Conservation (phyloP, 2,888 invertebrate species). For the Stenotaenia linearis region DNA sequence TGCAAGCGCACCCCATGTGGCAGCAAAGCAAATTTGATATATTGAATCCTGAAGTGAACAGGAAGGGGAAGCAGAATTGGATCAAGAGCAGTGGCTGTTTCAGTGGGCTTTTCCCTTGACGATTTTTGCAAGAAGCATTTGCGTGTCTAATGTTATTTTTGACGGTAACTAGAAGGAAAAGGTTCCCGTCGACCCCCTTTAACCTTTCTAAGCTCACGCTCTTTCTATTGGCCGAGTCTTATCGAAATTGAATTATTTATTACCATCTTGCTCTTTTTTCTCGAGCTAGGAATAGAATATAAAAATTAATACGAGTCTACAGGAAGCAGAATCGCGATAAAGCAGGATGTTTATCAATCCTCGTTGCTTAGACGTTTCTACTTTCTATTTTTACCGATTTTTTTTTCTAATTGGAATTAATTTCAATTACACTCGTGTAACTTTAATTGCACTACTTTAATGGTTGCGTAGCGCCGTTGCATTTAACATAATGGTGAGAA, state of each 20-base stretch:
- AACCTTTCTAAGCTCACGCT: background rate
- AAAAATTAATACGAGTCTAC: too few species aligned
- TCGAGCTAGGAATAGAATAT: too few species aligned
- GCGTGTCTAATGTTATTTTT: constrained; percentile 19
- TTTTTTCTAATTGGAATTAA: background rate
- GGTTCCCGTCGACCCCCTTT: background rate
- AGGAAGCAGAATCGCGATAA: background rate
- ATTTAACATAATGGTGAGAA: background rate
- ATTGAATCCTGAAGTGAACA: constrained; percentile 19
- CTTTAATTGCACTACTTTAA: background rate
- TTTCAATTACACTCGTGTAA: background rate
- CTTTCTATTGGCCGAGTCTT: background rate
- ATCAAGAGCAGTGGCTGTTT: background rate
- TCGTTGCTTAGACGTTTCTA: background rate
- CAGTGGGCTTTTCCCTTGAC: constrained; percentile 1
- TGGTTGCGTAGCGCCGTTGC: background rate
- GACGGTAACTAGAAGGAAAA: background rate
- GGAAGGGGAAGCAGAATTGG: background rate
- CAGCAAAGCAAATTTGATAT: constrained; percentile 19
- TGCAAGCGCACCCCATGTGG: background rate
- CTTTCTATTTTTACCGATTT: background rate
- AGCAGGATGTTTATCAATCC: background rate
- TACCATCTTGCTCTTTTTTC: background rate
- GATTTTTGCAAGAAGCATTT: constrained; percentile 3
- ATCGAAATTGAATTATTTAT: constrained; percentile 15